Percentiles rank a stretch among this genome's conserved stretches.
These are phyloP conservation scores for Anniella stebbinsi DNA, from an alignment of 2,797 vertebrate genomes.

Conservation along the genomic window DNA sequence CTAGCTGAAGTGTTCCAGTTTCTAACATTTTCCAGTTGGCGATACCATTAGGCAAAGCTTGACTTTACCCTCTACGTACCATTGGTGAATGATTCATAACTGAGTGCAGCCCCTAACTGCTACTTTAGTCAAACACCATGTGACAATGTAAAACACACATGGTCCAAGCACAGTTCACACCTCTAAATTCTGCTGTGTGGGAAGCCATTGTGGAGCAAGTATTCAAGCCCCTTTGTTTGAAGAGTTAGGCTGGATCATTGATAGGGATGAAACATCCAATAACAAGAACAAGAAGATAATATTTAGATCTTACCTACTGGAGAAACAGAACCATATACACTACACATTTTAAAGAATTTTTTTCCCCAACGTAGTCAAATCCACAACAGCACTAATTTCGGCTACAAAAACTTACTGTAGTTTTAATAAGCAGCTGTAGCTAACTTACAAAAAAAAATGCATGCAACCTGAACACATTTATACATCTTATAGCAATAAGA, in stretches of 20 bases:
- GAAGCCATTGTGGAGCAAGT: background rate
- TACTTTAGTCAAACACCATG: background rate
- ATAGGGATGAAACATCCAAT: background rate
- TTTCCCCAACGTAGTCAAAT: no score
- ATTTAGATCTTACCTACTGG: background rate
- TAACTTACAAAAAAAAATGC: background rate
- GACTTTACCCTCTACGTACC: background rate
- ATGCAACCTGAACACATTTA: background rate
- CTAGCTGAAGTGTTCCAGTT: background rate
- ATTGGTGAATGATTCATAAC: fast-evolving
- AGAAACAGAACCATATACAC: background rate
- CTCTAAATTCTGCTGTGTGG: constrained; percentile 4
- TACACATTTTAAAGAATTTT: background rate
- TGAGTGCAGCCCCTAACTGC: fast-evolving
- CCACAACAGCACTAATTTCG: background rate
- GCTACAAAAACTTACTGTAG: background rate
- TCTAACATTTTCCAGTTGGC: background rate
- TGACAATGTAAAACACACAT: fast-evolving
- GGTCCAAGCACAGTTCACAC: background rate
- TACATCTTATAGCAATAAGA: background rate
- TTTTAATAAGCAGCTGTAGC: background rate
- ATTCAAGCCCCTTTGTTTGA: background rate
- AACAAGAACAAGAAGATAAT: background rate
- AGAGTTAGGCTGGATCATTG: background rate
- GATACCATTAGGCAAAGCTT: background rate